These are phyloP conservation scores for Hyppa rectilinea DNA, from an alignment of 2,888 invertebrate species.

Conservation along the genomic window DNA sequence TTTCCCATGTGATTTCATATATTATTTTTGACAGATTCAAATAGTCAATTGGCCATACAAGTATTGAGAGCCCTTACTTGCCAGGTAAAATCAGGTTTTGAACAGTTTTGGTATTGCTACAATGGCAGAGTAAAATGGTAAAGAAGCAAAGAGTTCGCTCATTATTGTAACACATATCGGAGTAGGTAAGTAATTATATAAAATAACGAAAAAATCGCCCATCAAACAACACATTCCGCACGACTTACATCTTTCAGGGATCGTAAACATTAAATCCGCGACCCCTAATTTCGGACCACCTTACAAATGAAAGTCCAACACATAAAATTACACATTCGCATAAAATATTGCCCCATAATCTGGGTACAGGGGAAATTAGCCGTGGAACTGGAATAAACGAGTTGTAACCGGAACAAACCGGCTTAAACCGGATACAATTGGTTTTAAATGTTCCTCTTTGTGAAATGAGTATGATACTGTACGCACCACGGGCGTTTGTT, in stretches of 20 bases:
- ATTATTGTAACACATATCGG: background rate
- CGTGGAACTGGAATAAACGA: conserved; percentile 51
- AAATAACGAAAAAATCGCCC: background rate
- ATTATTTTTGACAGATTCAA: too few relatives aligned
- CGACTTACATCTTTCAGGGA: background rate
- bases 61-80: background rate
- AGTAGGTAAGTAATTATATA: background rate
- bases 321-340: conserved; percentile 40
- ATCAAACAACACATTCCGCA: background rate
- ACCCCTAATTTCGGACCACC: conserved; percentile 8
- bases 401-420: conserved; percentile 53
- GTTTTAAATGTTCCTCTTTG: conserved; percentile 57
- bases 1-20: too few relatives aligned
- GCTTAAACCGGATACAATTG: conserved; percentile 51
- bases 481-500: conserved; percentile 29
- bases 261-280: conserved; percentile 11
- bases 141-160: background rate
- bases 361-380: conserved; percentile 46
- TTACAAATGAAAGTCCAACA: conserved; percentile 40
- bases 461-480: conserved; percentile 33
- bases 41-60: background rate
- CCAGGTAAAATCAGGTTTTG: background rate
- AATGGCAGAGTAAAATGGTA: background rate
- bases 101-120: background rate
- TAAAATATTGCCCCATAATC: conserved; percentile 47